Evolutionary conservation across 1,140 invertebrate genomes (phyloP).

Genomic region (Zaprionus kolodkinae): DNA sequence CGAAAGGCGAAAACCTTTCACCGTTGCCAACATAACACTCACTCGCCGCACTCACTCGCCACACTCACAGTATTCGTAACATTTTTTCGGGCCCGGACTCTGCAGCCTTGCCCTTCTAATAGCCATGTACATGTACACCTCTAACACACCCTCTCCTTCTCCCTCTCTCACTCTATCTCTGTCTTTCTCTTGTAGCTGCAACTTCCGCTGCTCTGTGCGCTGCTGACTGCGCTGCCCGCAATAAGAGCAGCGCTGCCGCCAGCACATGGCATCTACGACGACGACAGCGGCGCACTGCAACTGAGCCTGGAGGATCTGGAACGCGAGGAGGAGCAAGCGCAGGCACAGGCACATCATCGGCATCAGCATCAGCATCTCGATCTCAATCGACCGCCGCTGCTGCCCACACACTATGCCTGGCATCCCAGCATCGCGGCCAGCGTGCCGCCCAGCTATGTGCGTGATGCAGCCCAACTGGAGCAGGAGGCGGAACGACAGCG

Average conservation of each 20-base stretch:
- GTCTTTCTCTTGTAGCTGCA: constrained; percentile 21
- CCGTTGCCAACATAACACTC: constrained; percentile 21
- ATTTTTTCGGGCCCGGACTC: not conserved
- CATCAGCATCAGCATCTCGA: constrained; percentile 37
- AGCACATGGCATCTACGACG: constrained; percentile 48
- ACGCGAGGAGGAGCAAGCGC: constrained; percentile 47
- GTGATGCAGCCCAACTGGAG: constrained; percentile 58
- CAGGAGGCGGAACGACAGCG: constrained; percentile 43
- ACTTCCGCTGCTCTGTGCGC: constrained; percentile 36
- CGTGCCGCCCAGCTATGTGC: constrained; percentile 63
- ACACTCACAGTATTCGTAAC: constrained; percentile 13
- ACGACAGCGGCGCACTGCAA: constrained; percentile 52
- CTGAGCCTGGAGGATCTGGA: constrained; percentile 69
- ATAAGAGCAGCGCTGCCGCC: constrained; percentile 32
- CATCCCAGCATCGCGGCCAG: constrained; percentile 62
- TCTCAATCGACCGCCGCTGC: constrained; percentile 56
- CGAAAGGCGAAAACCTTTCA: constrained; percentile 70
- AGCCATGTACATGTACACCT: not conserved
- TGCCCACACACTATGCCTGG: constrained; percentile 70
- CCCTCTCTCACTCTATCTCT: not conserved
- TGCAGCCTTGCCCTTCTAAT: constrained; percentile 36
- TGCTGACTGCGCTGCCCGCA: constrained; percentile 22
- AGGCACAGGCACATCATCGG: constrained; percentile 41
- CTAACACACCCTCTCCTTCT: not conserved
- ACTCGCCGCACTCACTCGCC: constrained; percentile 12